Evolutionary conservation across 1,140 invertebrate species (phyloP).

Genomic region (Muscidifurax raptorellus): DNA sequence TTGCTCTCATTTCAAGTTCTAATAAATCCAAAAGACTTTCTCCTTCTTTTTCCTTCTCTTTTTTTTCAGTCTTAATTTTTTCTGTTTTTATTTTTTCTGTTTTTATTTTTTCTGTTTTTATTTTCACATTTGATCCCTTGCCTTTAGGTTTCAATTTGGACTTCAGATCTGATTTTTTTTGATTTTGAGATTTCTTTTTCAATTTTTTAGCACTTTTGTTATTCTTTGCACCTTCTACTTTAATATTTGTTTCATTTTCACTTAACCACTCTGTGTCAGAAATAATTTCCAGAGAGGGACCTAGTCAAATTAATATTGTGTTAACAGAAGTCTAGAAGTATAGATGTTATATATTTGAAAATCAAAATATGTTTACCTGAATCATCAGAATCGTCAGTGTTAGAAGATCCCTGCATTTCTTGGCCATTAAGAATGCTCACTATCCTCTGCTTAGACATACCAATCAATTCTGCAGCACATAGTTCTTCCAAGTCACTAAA

Average conservation of each 20-base stretch:
- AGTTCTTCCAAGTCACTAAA: slow-evolving; percentile 69
- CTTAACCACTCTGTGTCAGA: slow-evolving; percentile 72
- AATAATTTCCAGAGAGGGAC: slow-evolving; percentile 73
- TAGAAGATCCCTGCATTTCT: slow-evolving; percentile 70
- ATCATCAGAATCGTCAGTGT: slow-evolving; percentile 69
- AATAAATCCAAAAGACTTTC: slow-evolving; percentile 75
- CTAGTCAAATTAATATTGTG: slow-evolving; percentile 53
- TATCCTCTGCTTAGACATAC: slow-evolving; percentile 72
- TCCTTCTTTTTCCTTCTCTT: slow-evolving; percentile 71
- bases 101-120: slow-evolving; percentile 58
- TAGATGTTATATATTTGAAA: neutral
- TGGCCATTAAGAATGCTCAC: slow-evolving; percentile 69
- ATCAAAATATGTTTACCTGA: slow-evolving; percentile 63
- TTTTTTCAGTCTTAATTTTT: no score
- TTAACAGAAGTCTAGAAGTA: neutral
- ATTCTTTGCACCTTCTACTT: slow-evolving; percentile 61
- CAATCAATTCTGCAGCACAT: slow-evolving; percentile 71
- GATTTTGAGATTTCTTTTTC: slow-evolving; percentile 54
- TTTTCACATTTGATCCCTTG: slow-evolving; percentile 48
- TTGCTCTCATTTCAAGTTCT: slow-evolving; percentile 77
- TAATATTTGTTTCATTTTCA: slow-evolving; percentile 61
- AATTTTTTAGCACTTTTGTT: slow-evolving; percentile 45
- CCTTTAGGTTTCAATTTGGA: slow-evolving; percentile 53
- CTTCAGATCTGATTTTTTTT: slow-evolving; percentile 60
- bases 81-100: slow-evolving; percentile 56